Evolutionary conservation across 1,140 invertebrate genomes (phyloP).

Genomic region (Pteromalus puparum): DNA sequence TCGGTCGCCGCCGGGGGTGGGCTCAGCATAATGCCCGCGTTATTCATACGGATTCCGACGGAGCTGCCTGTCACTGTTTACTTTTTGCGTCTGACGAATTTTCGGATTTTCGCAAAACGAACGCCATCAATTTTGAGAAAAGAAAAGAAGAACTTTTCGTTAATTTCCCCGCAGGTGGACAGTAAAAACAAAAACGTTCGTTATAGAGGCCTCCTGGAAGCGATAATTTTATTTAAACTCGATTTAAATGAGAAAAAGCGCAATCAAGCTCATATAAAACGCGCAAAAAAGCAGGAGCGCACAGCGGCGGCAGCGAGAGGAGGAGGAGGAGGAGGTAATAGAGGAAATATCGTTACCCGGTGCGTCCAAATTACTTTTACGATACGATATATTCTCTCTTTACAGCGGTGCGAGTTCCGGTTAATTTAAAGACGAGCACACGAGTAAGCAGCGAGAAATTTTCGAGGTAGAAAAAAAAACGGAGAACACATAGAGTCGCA

Average conservation of each 20-base stretch:
- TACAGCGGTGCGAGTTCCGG: constrained; percentile 48
- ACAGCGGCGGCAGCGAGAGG: neutral
- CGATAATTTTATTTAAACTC: constrained; percentile 50
- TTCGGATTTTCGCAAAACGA: too few relatives aligned
- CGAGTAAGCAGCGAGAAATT: constrained; percentile 26
- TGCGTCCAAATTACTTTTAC: constrained; percentile 47
- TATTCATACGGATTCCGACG: constrained; percentile 16
- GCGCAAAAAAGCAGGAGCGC: constrained; percentile 21
- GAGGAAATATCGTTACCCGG: constrained; percentile 53
- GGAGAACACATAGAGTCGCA: constrained; percentile 44
- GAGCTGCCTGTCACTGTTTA: neutral
- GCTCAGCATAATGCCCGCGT: constrained; percentile 4
- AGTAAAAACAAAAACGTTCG: neutral
- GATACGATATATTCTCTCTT: constrained; percentile 38
- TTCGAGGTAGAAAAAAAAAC: constrained; percentile 23
- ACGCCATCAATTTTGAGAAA: too few relatives aligned
- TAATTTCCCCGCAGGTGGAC: neutral
- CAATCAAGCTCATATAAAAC: constrained; percentile 46
- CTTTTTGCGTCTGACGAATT: neutral
- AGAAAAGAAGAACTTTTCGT: too few relatives aligned
- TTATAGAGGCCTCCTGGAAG: constrained; percentile 27
- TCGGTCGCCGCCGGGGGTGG: neutral
- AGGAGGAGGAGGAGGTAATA: constrained; percentile 54
- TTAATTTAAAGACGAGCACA: constrained; percentile 52
- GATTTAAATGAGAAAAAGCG: constrained; percentile 42